A percentile compares a stretch with the other conserved stretches of the same genome.
phyloP scores from a whole-genome alignment of 2,888 invertebrate genomes.

The Hirtodrosophila alboralis region DNA sequence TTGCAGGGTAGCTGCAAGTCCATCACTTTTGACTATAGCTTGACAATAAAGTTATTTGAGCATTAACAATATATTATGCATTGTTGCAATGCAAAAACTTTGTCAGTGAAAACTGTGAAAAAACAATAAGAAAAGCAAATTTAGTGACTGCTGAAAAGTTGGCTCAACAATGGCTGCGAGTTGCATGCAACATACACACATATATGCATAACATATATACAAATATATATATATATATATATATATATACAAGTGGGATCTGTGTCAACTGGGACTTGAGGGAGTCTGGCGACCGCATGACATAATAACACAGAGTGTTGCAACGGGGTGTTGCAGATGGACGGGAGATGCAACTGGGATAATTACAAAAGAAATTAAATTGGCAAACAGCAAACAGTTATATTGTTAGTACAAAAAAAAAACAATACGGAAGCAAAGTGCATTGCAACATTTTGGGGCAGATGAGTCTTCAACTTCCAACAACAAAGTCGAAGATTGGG shows the following conservation, averaged over 20 bases:
- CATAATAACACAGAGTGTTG: conserved; percentile 55
- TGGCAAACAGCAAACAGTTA: conserved; percentile 17
- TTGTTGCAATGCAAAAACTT: conserved; percentile 21
- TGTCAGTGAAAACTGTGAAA: conserved; percentile 12
- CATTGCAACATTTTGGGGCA: conserved; percentile 23
- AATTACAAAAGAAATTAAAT: conserved; percentile 45
- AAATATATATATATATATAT: neutral
- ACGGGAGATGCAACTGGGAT: conserved; percentile 15
- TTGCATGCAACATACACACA: neutral
- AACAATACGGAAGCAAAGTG: conserved; percentile 47
- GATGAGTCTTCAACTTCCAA: conserved; percentile 25
- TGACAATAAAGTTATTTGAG: conserved; percentile 34
- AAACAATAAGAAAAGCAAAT: conserved; percentile 28
- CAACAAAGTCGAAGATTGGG: conserved; percentile 20
- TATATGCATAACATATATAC: neutral
- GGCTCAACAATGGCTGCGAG: conserved; percentile 17
- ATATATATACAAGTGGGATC: neutral
- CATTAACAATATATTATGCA: conserved; percentile 35
- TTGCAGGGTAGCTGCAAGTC: conserved; percentile 4
- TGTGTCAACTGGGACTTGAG: conserved; percentile 26
- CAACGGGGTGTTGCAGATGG: neutral
- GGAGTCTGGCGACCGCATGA: conserved; percentile 55
- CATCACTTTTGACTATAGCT: neutral
- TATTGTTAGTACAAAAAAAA: conserved; percentile 9
- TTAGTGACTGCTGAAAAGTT: conserved; percentile 2